Percentiles rank a stretch among this genome's conserved stretches.
Evolutionary conservation across 2,888 invertebrate genomes (phyloP).

Genomic region (Pachliopta kotzebuea): DNA sequence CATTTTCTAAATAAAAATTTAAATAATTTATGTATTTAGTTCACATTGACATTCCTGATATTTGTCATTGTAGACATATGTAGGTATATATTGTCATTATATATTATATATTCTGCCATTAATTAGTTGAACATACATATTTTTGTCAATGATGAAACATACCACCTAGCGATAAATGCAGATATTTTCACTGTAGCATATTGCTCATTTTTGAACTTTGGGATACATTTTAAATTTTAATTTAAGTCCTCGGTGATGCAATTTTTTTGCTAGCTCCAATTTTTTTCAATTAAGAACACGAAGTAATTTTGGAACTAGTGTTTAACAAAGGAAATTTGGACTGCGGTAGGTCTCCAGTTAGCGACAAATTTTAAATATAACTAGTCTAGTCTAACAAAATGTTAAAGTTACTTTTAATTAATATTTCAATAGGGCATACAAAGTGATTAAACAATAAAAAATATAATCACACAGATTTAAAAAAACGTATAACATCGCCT

Average conservation of each 20-base stretch:
- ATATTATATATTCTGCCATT: not conserved
- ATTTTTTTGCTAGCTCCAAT: too few species aligned
- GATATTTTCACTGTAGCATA: too few species aligned
- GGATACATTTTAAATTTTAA: too few species aligned
- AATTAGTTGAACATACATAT: not conserved
- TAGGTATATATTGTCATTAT: not conserved
- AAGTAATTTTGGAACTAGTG: too few species aligned
- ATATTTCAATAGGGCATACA: not conserved
- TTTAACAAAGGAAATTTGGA: too few species aligned
- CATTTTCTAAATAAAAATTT: constrained; percentile 43
- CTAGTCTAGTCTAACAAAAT: too few species aligned
- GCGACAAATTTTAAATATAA: too few species aligned
- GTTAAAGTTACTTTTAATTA: not conserved
- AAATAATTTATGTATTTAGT: not conserved
- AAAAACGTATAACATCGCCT: not conserved
- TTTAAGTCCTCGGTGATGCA: too few species aligned
- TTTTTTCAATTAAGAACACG: too few species aligned
- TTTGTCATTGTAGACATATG: not conserved
- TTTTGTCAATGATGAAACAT: not conserved
- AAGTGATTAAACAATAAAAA: not conserved
- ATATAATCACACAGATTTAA: not conserved
- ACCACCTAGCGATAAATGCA: not conserved
- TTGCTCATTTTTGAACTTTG: too few species aligned
- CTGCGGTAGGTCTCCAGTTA: too few species aligned
- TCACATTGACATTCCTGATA: not conserved